phyloP scores from a whole-genome alignment of 2,888 invertebrate species.

The Zeuzera pyrina region DNA sequence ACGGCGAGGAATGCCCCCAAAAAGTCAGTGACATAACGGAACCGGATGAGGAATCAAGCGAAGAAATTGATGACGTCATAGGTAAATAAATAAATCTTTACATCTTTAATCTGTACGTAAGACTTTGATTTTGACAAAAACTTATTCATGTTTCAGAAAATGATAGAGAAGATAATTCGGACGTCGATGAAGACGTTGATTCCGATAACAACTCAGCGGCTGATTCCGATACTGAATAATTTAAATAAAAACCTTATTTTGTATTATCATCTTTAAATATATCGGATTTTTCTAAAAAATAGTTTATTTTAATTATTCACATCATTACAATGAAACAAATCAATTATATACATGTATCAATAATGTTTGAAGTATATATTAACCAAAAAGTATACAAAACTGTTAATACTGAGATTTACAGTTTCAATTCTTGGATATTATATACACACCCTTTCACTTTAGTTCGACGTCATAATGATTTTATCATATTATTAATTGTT shows the following conservation, averaged over 20 bases:
- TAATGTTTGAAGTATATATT: too few relatives aligned
- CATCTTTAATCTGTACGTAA: constrained; percentile 7
- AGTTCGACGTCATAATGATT: too few relatives aligned
- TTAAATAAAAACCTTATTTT: too few relatives aligned
- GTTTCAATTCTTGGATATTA: too few relatives aligned
- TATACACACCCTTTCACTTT: too few relatives aligned
- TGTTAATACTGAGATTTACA: too few relatives aligned
- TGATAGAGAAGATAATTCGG: constrained; percentile 18
- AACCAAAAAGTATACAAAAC: too few relatives aligned
- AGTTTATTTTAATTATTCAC: too few relatives aligned
- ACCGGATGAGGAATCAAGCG: constrained; percentile 15
- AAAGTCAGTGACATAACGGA: constrained; percentile 15
- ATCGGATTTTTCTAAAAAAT: constrained; percentile 9
- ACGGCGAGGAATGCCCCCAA: constrained; percentile 19
- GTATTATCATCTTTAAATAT: too few relatives aligned
- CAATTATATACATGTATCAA: too few relatives aligned
- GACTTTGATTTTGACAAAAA: constrained; percentile 10
- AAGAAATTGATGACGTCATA: constrained; percentile 12
- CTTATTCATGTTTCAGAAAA: constrained; percentile 18
- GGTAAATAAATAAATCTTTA: constrained; percentile 12
- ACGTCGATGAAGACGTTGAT: constrained; percentile 15
- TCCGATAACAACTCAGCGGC: constrained; percentile 12
- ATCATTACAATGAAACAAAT: too few relatives aligned
- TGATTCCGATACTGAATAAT: constrained; percentile 15
- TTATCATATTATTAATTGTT: too few relatives aligned